Evolutionary conservation across 2,888 invertebrate species (phyloP).

Genomic region (Bimastos eiseni): DNA sequence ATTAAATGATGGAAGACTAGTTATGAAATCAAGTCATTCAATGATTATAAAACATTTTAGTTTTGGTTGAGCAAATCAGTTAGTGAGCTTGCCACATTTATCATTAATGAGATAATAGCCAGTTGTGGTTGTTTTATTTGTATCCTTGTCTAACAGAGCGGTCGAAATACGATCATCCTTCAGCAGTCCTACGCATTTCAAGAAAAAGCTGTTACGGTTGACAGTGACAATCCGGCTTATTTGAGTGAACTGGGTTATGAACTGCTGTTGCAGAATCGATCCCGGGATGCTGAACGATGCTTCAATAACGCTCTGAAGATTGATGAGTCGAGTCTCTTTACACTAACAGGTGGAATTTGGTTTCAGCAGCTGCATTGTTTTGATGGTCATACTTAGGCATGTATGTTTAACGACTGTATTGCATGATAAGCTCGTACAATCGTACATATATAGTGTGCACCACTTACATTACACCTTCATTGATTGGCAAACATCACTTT

Average conservation of each 20-base stretch:
- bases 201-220: constrained; percentile 78
- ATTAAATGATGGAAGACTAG: not conserved
- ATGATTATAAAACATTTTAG: not conserved
- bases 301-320: constrained; percentile 81
- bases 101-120: not conserved
- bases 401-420: not conserved
- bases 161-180: constrained; percentile 69
- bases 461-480: too few relatives aligned
- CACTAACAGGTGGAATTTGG: constrained; percentile 67
- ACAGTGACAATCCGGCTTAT: constrained; percentile 72
- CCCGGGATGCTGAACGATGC: constrained; percentile 78
- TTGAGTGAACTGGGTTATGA: constrained; percentile 83
- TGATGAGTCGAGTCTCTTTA: constrained; percentile 79
- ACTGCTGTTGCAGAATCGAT: constrained; percentile 72
- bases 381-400: not conserved
- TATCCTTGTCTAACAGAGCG: constrained; percentile 57
- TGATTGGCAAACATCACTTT: not conserved
- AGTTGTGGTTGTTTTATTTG: constrained; percentile 7
- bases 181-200: constrained; percentile 76
- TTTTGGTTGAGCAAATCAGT: not conserved
- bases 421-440: not conserved
- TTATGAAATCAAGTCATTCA: not conserved
- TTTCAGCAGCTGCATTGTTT: constrained; percentile 24
- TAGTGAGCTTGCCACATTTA: not conserved
- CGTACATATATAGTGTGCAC: not conserved